Evolutionary conservation across 1,140 invertebrate genomes (phyloP), one percentile per base, ranked within the genome.

Genomic region (Eciton burchellii): DNA sequence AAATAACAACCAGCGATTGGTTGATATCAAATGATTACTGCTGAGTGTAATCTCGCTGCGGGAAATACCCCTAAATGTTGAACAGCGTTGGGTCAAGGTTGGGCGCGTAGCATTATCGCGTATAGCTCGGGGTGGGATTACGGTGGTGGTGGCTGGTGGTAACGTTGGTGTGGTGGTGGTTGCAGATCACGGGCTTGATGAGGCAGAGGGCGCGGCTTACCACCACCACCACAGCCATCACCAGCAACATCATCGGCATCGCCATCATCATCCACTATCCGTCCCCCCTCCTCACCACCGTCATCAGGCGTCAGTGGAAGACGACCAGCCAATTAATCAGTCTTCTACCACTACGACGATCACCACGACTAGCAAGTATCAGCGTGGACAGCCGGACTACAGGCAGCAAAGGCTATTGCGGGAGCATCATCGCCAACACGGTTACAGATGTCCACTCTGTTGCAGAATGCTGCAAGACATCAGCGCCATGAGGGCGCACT

Each of bases 361-460:
- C 81, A 82, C 82, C 72, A 85, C 82, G 11, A 71, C 72, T 19
- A 79, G 60, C 88, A 92, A 92, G 74, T 91, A 91, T 68, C 82
- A 91, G 47, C 85, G 90, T 19, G 70, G 68, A 35, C 91, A 89
- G 41, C 57, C 88, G 24, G 91, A 92, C 81, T 92, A 90, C 83
- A 92, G 81, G 85, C 94, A 89, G 73, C 92, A 92, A 88, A 91
- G 85, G 89, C 92, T 91, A 88, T 86, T 91, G 41, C 85, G 84
- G 52, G 90, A 91, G 62, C 89, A 92, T 49, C 90, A 93, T 82
- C 91, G 90, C 6, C 91, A 90, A 57, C 89, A 90, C 73, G 90
- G 91, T 79, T 94, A 92, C 70, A 89, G 95, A 86, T 97, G 96
- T 91, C 97, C 97, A 52, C 94, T 97, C 86, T 97, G 97, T 93